Base-by-base conservation (phyloP, 2,113 vertebrate genomes). In the Cavia aperea region DNA sequence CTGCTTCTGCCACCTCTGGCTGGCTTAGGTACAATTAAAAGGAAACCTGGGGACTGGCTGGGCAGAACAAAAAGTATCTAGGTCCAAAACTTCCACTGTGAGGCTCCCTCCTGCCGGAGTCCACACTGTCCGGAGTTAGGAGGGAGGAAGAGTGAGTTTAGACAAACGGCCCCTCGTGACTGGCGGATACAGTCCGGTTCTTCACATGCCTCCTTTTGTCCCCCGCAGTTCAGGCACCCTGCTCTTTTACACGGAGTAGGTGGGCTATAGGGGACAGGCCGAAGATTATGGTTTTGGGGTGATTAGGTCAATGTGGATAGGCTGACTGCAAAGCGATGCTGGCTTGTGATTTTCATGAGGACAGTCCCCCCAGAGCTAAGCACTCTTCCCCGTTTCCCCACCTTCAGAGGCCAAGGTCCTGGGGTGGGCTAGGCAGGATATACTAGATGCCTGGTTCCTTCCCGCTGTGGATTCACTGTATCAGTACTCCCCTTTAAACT, bases 401-500 rank as follows among this genome's bases (percentile, higher is more conserved):
- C 49, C 62, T 70, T 39, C 81, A 86, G 33, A 39, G 65, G 81
- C 70, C 2, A 18, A 5, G n/a, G 83, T 73, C 81, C 68, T 66
- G 70, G 86, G 86, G 78, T 46, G 86, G 89, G 81, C 70, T 77
- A 62, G 54, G 58, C 13, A 88, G 58, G 62, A 11, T 43, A 23
- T 29, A 81, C 75, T 78, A 9, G 29, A 51, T 7, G 26, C 82
- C 92, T 77, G 86, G 87, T 91, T 73, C 92, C 93, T 89, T 93
- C 88, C 31, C 75, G 79, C 94, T 78, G 81, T 66, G 14, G 0
- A 5, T 68, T 94, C 92, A 73, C 89, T 89, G 79, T n/a, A 90
- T 90, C 89, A 26, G 31, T 96, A 92, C 43, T 93, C 95, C 89
- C 4, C 36, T 82, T 94, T 96, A 88, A 89, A 62, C 13, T 51